Base-by-base conservation (phyloP, 2,113 vertebrate genomes). In the Cyanoliseus patagonus region DNA sequence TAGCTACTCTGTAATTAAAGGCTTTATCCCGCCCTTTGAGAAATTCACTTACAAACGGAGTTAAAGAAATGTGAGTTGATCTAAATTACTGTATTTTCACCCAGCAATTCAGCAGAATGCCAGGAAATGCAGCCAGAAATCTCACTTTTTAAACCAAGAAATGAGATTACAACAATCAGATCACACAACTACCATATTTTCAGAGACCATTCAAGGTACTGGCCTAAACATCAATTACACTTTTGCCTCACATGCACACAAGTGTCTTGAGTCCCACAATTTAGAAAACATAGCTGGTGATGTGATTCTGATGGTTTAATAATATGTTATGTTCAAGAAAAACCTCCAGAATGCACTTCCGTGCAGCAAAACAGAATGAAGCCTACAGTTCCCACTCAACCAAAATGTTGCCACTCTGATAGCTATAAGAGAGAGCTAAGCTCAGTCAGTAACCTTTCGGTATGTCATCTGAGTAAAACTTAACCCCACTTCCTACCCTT, bases 31-130 rank as follows among this genome's bases (percentile, higher is more conserved):
- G 41, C 31, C 62, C 27, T 94, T 42, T 52, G 52, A 83, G 77
- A 96, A 93, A 88, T 69, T 49, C 52, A 70, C 30, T 86, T 76
- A 86, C 13, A 68, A 90, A 74, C 0, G 10, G 25, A 90, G 74
- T 53, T 79, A 66, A 90, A 79, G 53, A 93, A 85, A 69, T 30
- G 52, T 2, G 37, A 91, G 35, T 69, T 84, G 28, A 57, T 96
- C 77, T 35, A 86, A 94, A 94, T 79, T 44, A 92, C 69, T 72
- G 41, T 83, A 66, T 94, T 96, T 96, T 96, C 81, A 89, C 52
- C 25, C 77, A 87, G 57, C 31, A 92, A 79, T 76, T 82, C 88
- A 92, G 61, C 8, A 15, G 35, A 66, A n/a, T 62, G 47, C 62
- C 83, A 92, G 66, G 75, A 92, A 92, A 92, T 0, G 0, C 47